Percentiles rank a stretch among this genome's conserved stretches.
Evolutionary conservation across 2,888 invertebrate species (phyloP).

Genomic region (Tanypteryx hageni): DNA sequence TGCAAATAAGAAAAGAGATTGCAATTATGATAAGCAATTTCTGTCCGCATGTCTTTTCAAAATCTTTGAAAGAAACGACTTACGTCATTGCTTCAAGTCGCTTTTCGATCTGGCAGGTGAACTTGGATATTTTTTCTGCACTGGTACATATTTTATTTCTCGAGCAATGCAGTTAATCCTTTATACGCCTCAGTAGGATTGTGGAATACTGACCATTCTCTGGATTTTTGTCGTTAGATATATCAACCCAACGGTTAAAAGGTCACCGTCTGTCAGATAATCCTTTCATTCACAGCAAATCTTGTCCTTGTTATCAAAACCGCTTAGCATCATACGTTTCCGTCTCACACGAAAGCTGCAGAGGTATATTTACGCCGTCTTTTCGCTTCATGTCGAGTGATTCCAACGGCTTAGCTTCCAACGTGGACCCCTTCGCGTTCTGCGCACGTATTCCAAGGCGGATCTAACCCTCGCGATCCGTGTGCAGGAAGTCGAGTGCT

Average conservation of each 20-base stretch:
- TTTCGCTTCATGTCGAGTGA: background rate
- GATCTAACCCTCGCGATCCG: background rate
- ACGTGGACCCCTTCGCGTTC: slow-evolving; percentile 27
- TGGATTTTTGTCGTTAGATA: background rate
- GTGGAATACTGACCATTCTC: background rate
- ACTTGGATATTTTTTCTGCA: too few relatives aligned
- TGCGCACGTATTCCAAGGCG: background rate
- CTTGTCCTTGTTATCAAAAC: background rate
- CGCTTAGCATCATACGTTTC: slow-evolving; percentile 16
- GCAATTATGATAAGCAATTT: too few relatives aligned
- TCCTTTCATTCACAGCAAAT: background rate
- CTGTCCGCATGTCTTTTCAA: too few relatives aligned
- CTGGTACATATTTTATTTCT: too few relatives aligned
- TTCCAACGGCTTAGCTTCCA: background rate
- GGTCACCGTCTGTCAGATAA: background rate
- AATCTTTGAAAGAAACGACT: too few relatives aligned
- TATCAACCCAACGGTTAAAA: background rate
- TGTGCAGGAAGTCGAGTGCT: background rate
- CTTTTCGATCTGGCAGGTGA: too few relatives aligned
- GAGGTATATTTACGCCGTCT: background rate
- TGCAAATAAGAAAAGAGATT: too few relatives aligned
- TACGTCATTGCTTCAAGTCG: too few relatives aligned
- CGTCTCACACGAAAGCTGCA: background rate
- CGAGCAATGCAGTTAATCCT: too few relatives aligned
- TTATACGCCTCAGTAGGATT: too few relatives aligned